Base-by-base conservation (phyloP, 2,797 vertebrate genomes). In the Arremon brunneinucha region DNA sequence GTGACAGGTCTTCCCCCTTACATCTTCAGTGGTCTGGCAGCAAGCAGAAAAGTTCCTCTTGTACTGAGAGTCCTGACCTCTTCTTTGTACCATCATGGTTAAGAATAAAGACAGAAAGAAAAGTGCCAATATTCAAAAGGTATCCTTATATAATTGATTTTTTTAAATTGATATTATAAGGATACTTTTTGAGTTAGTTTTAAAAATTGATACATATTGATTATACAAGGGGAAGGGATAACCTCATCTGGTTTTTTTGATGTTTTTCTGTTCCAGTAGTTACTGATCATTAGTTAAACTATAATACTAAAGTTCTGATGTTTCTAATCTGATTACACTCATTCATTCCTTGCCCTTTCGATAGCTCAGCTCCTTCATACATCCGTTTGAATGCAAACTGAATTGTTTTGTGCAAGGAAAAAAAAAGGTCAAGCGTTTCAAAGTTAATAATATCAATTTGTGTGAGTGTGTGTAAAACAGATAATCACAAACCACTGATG, bases 401-500 rank as follows among this genome's bases (percentile, higher is more conserved):
- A 79, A 88, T 83, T 74, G 20, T 46, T 88, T 39, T 64, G 23
- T 70, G 35, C 35, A 67, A 96, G n/a, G 14, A 14, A 83, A 69
- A 24, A 32, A 39, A 55, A 85, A 50, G 13, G 20, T 24, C 1
- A 3, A 83, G 17, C 0, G 0, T 83, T 85, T 93, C 68, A 52
- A 88, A 81, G 18, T 72, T 59, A 90, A 81, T 86, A 43, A 13
- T 62, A 93, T 76, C 17, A 59, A 28, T 60, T 86, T 69, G 23
- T 80, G 62, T 79, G 43, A 37, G 15, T 49, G n/a, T 76, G 24
- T 71, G 41, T 86, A 43, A 91, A 90, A 93, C 20, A 86, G 79
- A 91, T 60, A 94, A 91, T 84, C 83, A 71, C 83, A 88, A 91
- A 87, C 22, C 52, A 74, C n/a, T 82, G 76, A 69, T 64, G 80